phyloP scores from a whole-genome alignment of 2,888 invertebrate genomes.

The Hypena proboscidalis region DNA sequence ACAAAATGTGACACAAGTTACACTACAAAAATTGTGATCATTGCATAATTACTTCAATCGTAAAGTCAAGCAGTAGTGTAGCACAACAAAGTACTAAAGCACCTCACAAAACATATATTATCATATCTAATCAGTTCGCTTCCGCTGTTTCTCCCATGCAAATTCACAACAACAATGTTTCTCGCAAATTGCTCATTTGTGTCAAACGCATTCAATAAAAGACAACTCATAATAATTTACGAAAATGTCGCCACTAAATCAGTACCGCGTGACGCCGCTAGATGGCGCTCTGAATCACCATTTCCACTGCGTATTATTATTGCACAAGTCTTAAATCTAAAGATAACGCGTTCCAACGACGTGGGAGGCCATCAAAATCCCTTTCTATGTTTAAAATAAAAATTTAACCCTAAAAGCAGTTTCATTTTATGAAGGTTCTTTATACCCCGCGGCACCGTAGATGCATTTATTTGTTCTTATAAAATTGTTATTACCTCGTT shows the following conservation, averaged over 20 bases:
- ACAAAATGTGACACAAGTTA: no score
- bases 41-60: no score
- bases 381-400: slow-evolving; percentile 85
- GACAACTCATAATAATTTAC: slow-evolving; percentile 48
- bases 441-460: slow-evolving; percentile 60
- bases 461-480: slow-evolving; percentile 75
- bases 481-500: slow-evolving; percentile 69
- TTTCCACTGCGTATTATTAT: slow-evolving; percentile 59
- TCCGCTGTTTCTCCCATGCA: no score
- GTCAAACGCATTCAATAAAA: slow-evolving; percentile 34
- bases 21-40: no score
- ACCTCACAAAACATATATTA: no score
- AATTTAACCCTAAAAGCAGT: slow-evolving; percentile 79
- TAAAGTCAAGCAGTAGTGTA: no score
- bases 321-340: slow-evolving; percentile 74
- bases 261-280: slow-evolving; percentile 29
- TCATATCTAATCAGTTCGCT: no score
- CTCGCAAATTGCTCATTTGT: slow-evolving; percentile 23
- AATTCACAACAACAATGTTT: not conserved
- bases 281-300: slow-evolving; percentile 51
- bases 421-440: slow-evolving; percentile 71
- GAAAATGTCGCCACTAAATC: slow-evolving; percentile 59
- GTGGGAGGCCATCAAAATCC: slow-evolving; percentile 81
- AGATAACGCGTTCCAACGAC: slow-evolving; percentile 72
- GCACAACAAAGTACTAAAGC: no score